Evolutionary conservation across 1,140 invertebrate genomes (phyloP), one percentile per base, ranked within the genome.

Genomic region (Nasonia giraulti): DNA sequence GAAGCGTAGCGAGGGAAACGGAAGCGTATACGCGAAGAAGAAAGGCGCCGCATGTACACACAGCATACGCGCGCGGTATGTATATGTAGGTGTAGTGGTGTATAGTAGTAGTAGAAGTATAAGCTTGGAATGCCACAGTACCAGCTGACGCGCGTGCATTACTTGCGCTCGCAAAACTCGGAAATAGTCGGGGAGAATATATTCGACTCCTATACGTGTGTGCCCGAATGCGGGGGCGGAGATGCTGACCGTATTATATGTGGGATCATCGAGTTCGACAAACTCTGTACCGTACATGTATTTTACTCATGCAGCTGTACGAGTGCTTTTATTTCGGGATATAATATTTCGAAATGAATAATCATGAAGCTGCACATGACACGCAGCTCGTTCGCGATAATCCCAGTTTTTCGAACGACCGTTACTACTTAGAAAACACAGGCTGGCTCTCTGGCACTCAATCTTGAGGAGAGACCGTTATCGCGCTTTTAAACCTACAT

Each of bases 101-200:
- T 14, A 50, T 50, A 55, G 50, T 0, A 62, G 44, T n/a, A 62
- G 1, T 7, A 20, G 8, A 14, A 14, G 17, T 50, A 50, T 50
- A 50, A 17, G 47, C 47, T 11, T 68, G 79, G 79, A 80, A 71
- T 80, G 66, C 55, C 20, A 62, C 20, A 20, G 17, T 66, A 80
- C 79, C 80, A 82, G 69, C 69, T 82, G 80, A 82, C 80, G 71
- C 80, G 69, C 40, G 37, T 27, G 27, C 73, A 80, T 80, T 71
- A 80, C 69, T 80, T 40, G 77, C 33, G 4, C 17, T 55, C 27
- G 79, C 79, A 47, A 71, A n/a, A 17, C 66, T 69, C 79, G 12
- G 20, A 80, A 69, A 71, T 80, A 66, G 62, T 33, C 33, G 27
- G 5, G 27, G 55, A 66, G 62, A n/a, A 66, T 69, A 27, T 69